Evolutionary conservation across 1,140 invertebrate genomes (phyloP), one percentile per base, ranked within the genome.

Genomic region (Aphelenchoides avenae): DNA sequence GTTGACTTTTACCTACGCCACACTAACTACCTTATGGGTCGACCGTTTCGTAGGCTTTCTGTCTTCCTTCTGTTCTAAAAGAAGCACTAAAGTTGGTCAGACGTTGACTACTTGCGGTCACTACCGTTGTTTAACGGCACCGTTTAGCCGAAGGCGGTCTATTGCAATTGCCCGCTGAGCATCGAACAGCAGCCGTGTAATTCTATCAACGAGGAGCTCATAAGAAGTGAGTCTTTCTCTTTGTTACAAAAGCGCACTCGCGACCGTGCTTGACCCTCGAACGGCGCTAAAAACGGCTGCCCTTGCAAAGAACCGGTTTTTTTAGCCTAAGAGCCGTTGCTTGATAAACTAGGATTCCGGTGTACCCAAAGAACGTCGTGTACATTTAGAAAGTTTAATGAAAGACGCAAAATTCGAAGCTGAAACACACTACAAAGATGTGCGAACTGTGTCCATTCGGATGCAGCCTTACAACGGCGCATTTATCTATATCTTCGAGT

Each of bases 401-500:
- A n/a, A n/a, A n/a, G n/a, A n/a, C n/a, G n/a, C n/a, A n/a, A n/a
- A n/a, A n/a, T n/a, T n/a, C n/a, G 3, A 24, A n/a, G 20, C 37
- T 57, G 26, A 57, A 57, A 24, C 13, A 24, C 11, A 22, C 11
- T 13, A 52, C 56, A 52, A 2, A 44, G 66, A 66, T 50, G 54
- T 52, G 4, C 42, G 61, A 43, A 67, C 62, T 1, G 57, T 70
- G 22, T 41, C 30, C 18, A 30, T 67, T n/a, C 56, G 34, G 41
- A 44, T 55, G 18, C 40, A 68, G 43, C 60, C 52, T 13, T 43
- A 64, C 31, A 26, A 46, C 11, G 50, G 34, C 18, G 68, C 65
- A 34, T 68, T 68, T 39, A 68, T 68, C 36, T 68, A 68, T 51
- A 46, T 66, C 9, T 66, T 66, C 46, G 64, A 66, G 34, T 68